Conservation (phyloP, 2,888 invertebrate genomes). For the Microctonus aethiopoides region DNA sequence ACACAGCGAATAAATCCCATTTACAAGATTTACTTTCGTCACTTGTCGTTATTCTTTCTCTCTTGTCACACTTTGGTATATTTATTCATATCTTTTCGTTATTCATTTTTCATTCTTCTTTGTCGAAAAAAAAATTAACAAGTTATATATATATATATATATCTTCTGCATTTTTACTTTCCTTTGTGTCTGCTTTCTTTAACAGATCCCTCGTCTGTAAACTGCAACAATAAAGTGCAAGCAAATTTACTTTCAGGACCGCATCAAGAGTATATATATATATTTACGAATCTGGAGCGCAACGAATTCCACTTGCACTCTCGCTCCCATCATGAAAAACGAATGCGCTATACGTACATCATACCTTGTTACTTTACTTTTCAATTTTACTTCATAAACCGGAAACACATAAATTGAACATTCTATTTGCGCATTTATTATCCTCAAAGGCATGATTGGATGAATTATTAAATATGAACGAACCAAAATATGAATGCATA, state of each 20-base stretch:
- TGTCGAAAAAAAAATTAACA: no score
- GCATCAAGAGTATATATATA: no score
- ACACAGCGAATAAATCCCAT: constrained; percentile 25
- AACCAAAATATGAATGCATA: no score
- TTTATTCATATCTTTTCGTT: not conserved
- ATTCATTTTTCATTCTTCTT: not conserved
- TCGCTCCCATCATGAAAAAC: constrained; percentile 28
- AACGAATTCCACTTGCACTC: constrained; percentile 54
- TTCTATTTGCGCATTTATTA: no score
- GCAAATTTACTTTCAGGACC: constrained; percentile 27
- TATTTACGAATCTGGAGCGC: constrained; percentile 42
- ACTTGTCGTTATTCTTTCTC: constrained; percentile 4
- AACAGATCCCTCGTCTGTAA: constrained; percentile 15
- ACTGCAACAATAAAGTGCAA: not conserved
- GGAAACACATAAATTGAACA: no score
- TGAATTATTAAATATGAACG: no score
- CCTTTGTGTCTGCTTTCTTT: not conserved
- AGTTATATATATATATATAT: no score
- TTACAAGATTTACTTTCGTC: constrained; percentile 27
- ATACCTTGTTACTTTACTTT: not conserved
- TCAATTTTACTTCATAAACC: not conserved
- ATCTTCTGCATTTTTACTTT: not conserved
- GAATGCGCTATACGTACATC: not conserved
- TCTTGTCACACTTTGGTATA: not conserved
- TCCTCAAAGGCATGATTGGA: no score